phyloP scores from a whole-genome alignment of 2,888 invertebrate species.

The Hypselothyrea guttata region DNA sequence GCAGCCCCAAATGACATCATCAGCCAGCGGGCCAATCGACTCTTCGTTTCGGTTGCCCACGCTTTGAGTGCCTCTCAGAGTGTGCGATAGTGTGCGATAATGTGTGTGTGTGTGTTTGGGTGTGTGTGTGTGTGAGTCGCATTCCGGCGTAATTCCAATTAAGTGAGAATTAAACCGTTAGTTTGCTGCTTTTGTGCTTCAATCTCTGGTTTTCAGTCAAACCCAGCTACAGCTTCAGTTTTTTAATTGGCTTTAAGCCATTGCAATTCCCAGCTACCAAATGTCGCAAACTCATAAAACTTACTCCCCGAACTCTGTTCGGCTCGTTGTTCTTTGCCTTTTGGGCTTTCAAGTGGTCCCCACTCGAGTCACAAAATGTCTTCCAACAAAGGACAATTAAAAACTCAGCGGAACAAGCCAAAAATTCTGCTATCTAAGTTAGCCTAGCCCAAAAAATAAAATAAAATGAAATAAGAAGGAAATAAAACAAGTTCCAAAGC shows the following conservation, averaged over 20 bases:
- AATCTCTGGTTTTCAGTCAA: conserved; percentile 12
- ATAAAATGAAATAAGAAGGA: not conserved
- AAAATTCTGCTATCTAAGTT: not conserved
- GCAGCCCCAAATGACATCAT: conserved; percentile 57
- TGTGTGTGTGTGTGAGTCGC: conserved; percentile 11
- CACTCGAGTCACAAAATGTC: conserved; percentile 30
- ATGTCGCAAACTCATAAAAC: not conserved
- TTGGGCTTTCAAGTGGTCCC: conserved; percentile 27
- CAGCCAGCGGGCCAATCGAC: conserved; percentile 31
- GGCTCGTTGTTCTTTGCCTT: not conserved
- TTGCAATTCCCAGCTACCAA: not conserved
- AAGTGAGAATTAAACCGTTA: conserved; percentile 72
- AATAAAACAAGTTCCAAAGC: not conserved
- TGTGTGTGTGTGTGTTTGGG: not conserved
- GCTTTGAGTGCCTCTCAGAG: not conserved
- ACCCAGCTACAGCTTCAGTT: not conserved
- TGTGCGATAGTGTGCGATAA: not conserved
- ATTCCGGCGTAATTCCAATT: conserved; percentile 67
- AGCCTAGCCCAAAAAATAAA: not conserved
- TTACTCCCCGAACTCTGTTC: no score
- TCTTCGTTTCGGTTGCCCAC: conserved; percentile 18
- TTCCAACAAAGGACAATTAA: conserved; percentile 45
- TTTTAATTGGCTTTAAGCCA: conserved; percentile 69
- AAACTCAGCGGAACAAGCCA: conserved; percentile 23
- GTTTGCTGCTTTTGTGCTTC: conserved; percentile 45